phyloP scores from a whole-genome alignment of 2,888 invertebrate species.

The Lacanobia oleracea region DNA sequence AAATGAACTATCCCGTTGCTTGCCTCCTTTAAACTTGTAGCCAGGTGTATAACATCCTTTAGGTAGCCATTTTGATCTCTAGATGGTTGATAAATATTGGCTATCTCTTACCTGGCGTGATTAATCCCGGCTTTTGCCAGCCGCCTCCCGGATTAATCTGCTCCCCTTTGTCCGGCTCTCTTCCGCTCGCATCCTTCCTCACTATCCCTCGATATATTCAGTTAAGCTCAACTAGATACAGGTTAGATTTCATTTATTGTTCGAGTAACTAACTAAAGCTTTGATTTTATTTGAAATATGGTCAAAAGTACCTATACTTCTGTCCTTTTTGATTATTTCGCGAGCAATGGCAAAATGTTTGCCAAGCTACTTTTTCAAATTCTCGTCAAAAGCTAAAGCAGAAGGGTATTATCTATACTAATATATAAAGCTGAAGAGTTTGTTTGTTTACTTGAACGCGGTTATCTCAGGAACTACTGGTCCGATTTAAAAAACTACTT shows the following conservation, averaged over 20 bases:
- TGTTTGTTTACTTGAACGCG: too few relatives aligned
- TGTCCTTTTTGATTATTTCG: too few relatives aligned
- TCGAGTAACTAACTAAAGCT: background rate
- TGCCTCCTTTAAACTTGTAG: background rate
- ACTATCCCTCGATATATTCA: slow-evolving; percentile 32
- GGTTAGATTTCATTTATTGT: slow-evolving; percentile 8
- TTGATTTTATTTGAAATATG: background rate
- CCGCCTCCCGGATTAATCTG: slow-evolving; percentile 54
- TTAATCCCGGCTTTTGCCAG: slow-evolving; percentile 61
- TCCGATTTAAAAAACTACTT: too few relatives aligned
- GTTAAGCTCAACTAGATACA: slow-evolving; percentile 1
- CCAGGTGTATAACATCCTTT: background rate
- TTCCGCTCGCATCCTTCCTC: slow-evolving; percentile 18
- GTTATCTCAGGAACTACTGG: too few relatives aligned
- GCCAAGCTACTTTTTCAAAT: too few relatives aligned
- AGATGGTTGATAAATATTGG: slow-evolving; percentile 53
- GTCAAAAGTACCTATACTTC: too few relatives aligned
- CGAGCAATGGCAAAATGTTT: too few relatives aligned
- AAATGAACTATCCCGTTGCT: background rate
- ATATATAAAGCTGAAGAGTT: too few relatives aligned
- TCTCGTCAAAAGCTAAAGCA: too few relatives aligned
- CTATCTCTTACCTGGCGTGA: slow-evolving; percentile 61
- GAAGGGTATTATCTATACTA: too few relatives aligned
- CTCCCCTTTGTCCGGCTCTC: slow-evolving; percentile 45
- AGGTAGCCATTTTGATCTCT: slow-evolving; percentile 31